These are phyloP conservation scores for Hylaea fasciaria DNA, from an alignment of 2,888 invertebrate genomes.

Conservation along the genomic window DNA sequence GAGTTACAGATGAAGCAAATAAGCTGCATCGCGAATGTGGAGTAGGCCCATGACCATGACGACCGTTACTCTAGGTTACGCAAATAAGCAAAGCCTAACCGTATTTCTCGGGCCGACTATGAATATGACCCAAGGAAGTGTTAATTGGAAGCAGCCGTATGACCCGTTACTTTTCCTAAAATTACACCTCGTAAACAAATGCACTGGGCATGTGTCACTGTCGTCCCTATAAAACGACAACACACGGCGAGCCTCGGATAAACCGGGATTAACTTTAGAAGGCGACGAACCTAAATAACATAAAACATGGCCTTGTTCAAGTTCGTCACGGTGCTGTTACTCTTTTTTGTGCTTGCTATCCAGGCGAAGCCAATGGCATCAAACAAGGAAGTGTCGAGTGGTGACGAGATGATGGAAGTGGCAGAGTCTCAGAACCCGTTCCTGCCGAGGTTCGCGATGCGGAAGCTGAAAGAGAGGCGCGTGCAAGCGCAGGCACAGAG, in stretches of 20 bases:
- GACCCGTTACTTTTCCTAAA: conserved; percentile 79
- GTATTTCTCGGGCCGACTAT: conserved; percentile 53
- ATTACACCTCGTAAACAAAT: conserved; percentile 74
- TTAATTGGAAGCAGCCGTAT: conserved; percentile 75
- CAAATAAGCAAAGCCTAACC: conserved; percentile 38
- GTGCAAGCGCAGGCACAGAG: conserved; percentile 63
- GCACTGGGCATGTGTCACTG: conserved; percentile 77
- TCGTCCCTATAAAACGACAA: conserved; percentile 69
- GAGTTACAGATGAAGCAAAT: conserved; percentile 17
- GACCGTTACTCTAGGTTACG: conserved; percentile 31
- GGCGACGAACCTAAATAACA: conserved; percentile 3
- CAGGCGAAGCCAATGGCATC: conserved; percentile 56
- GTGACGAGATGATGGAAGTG: conserved; percentile 70
- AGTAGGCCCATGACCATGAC: conserved; percentile 34
- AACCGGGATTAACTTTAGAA: conserved; percentile 61
- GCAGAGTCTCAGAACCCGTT: conserved; percentile 75
- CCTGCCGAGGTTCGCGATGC: conserved; percentile 77
- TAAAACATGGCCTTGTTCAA: conserved; percentile 51
- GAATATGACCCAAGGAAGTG: conserved; percentile 65
- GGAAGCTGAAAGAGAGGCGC: conserved; percentile 66
- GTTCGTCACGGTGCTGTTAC: conserved; percentile 48
- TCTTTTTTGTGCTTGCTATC: conserved; percentile 50
- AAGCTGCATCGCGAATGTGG: conserved; percentile 30
- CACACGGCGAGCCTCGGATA: conserved; percentile 50
- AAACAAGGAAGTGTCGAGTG: conserved; percentile 35